Evolutionary conservation across 2,113 vertebrate genomes (phyloP), one percentile per base, ranked within the genome.

Genomic region (Actenoides lindsayi): DNA sequence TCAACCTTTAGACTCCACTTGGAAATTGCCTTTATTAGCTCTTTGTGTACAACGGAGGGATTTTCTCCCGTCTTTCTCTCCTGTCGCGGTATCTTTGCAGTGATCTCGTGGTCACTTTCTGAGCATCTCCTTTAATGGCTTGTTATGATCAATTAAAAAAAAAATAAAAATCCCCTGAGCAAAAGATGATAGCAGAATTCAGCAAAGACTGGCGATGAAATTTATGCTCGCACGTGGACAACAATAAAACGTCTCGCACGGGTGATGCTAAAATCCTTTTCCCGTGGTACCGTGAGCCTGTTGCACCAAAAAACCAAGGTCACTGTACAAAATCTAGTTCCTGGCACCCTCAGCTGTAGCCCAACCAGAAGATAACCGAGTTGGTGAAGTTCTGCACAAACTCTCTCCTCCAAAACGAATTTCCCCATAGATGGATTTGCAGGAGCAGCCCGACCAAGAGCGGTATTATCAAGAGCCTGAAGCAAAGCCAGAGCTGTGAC

Each of bases 171-270:
- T 33, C 31, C 63, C 20, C 57, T 4, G 24, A 51, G 44, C 17
- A 21, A 30, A 33, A 74, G n/a, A 17, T 39, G 54, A 18, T 1
- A 25, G 20, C 15, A 28, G 48, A 74, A 59, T 11, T 44, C 9
- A 48, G 25, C 25, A 35, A 54, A 60, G 35, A 8, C 6, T 13
- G 11, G 39, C 16, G 33, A 14, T 39, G 6, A 59, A 50, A 37
- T 84, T 54, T 12, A 28, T 19, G 17, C 27, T 62, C 1, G 0
- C 10, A 10, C 0, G 42, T 7, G 5, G 35, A 19, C 21, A n/a
- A 19, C 25, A 13, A 25, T 3, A 9, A 23, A 30, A 70, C 3
- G 4, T 16, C 48, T 44, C 14, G 2, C 33, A 6, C 6, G 2
- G 10, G 7, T 20, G 31, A 5, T 3, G 4, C 30, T 31, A 48